A percentile compares a stretch with the other conserved stretches of the same genome.
These are phyloP conservation scores for Pseudolaguvia tuberculata DNA, from an alignment of 2,113 vertebrate species.

Conservation along the genomic window DNA sequence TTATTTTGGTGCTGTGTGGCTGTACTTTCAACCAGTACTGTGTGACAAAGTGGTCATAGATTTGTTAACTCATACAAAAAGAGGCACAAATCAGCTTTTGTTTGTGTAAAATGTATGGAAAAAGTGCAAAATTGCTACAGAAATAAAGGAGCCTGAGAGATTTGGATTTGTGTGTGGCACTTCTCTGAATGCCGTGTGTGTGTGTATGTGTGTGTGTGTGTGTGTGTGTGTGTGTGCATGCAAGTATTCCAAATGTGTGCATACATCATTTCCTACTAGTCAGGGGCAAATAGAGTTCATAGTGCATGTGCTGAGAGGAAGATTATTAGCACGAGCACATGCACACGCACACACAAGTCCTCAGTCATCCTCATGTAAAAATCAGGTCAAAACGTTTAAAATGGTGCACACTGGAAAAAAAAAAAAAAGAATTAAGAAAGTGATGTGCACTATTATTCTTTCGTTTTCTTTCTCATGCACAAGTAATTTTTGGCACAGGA, in stretches of 20 bases:
- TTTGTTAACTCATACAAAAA: background rate
- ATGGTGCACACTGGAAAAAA: conserved; percentile 25
- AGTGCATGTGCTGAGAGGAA: conserved; percentile 36
- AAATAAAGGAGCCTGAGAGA: conserved; percentile 35
- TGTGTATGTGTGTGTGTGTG: conserved; percentile 29
- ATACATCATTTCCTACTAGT: background rate
- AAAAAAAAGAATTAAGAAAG: conserved; percentile 23
- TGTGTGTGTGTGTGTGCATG: background rate
- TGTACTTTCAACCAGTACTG: conserved; percentile 11
- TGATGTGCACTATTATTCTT: conserved; percentile 47
- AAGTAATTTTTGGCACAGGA: conserved; percentile 69
- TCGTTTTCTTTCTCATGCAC: conserved; percentile 5
- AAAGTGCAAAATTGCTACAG: conserved; percentile 45
- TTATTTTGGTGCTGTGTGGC: conserved; percentile 12
- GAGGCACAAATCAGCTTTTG: conserved; percentile 28
- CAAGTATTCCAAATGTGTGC: conserved; percentile 4
- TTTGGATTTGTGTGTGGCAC: conserved; percentile 42
- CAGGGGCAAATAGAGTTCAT: conserved; percentile 3
- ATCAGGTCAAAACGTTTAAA: conserved; percentile 31
- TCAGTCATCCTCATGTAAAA: conserved; percentile 19
- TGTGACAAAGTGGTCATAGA: conserved; percentile 24
- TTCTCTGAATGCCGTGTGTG: conserved; percentile 24
- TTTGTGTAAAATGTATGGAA: conserved; percentile 56
- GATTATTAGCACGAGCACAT: background rate
- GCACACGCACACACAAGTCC: conserved; percentile 1